Evolutionary conservation across 2,888 invertebrate species (phyloP), one percentile per base, ranked within the genome.

Genomic region (Melanostoma scalare): DNA sequence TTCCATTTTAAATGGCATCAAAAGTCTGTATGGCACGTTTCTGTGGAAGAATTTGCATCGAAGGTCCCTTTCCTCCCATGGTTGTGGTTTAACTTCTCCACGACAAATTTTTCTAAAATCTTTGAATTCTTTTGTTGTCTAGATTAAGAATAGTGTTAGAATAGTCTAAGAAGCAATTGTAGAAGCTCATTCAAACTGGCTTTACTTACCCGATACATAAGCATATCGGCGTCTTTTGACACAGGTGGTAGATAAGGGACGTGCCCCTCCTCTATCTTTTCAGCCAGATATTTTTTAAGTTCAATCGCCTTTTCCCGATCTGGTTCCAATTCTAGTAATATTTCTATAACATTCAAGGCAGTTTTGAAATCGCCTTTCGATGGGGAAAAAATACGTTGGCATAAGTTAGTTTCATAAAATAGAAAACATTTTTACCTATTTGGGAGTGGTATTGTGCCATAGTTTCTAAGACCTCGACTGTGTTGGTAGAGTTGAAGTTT

Each of bases 231-330:
- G 42, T 4, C n/a, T n/a, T n/a, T 36, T 46, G 0, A 60, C n/a
- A n/a, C n/a, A n/a, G 0, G 3, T 20, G 10, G n/a, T 46, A n/a
- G n/a, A n/a, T n/a, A n/a, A n/a, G n/a, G 33, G 30, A 4, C 71
- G 50, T 40, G 40, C 0, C 89, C 89, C 30, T 87, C 93, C 10
- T 93, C 92, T 20, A 98, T 93, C 79, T 95, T 94, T 86, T 95
- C 95, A 89, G 96, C 95, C 89, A 98, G 98, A 90, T 97, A 97
- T 0, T 94, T 94, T 85, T 96, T 94, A 91, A 98, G 98, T 73
- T 97, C 97, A 10, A 93, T 90, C 0, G 98, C 97, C 60, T 98
- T 93, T 20, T 94, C 92, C 89, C 99, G 98, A 4, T 93, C 92
- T 0, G 96, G 96, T 42, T 95, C 93, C 31, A 97, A 87, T 71